Evolutionary conservation across 1,140 invertebrate species (phyloP), one percentile per base, ranked within the genome.

Genomic region (Rhopalosiphum maidis): DNA sequence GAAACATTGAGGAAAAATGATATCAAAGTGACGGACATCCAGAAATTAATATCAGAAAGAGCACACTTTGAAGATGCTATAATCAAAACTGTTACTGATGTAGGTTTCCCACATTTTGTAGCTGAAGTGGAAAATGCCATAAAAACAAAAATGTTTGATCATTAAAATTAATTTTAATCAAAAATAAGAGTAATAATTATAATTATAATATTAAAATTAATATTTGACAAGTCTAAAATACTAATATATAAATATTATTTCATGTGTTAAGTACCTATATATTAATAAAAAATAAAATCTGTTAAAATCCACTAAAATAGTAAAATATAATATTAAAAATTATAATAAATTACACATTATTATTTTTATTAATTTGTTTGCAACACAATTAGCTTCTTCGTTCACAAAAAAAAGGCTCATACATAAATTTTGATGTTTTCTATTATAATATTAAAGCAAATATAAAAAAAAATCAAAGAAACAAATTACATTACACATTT

Each of bases 161-260:
- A n/a, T 68, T 68, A 4, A 25, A 30, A 90, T 90, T 68, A n/a
- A n/a, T 68, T 90, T 90, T 90, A 90, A 90, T 90, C 15, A 43
- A 90, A 90, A 90, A 90, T 90, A 43, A 90, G 15, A 77, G 11
- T n/a, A 77, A n/a, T 48, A 88, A 88, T 37, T 11, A 86, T 87
- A n/a, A 37, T 60, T 25, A 60, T 90, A 90, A 60, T n/a, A 90
- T 90, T 90, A 60, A 90, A 55, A 90, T 90, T 90, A 90, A 60
- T 43, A 68, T 37, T 46, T 41, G n/a, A 89, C 30, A 89, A 22
- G 37, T 43, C 88, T 90, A 90, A 46, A 68, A 68, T 68, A 90
- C n/a, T 54, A 90, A 60, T 30, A 90, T 90, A 23, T n/a, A 90
- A 68, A 46, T 43, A 90, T 90, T 90, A 41, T 90, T 55, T 90